Evolutionary conservation across 2,113 vertebrate species (phyloP), one percentile per base, ranked within the genome.

Genomic region (Uropsilus gracilis): DNA sequence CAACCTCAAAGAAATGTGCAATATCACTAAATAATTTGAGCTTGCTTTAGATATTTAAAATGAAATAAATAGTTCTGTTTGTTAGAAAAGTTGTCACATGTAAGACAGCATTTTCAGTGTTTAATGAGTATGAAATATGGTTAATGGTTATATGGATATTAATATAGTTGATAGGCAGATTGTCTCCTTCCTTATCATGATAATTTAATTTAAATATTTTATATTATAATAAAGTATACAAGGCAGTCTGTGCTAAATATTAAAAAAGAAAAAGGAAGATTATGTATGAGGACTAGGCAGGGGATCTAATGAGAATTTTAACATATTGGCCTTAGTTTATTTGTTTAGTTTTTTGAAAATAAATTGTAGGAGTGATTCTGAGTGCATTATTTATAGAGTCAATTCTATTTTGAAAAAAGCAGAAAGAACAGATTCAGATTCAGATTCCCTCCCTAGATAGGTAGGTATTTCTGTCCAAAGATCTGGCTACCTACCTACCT

Each of bases 1-100:
- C 46, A 86, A 42, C n/a, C 0, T 71, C 82, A 89, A 92, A 90
- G 24, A 89, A 76, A 4, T 63, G 17, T 86, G 12, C 1, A 53
- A 10, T 22, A 20, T 94, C n/a, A 83, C 50, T 89, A 89, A 83
- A 92, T 86, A 86, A 57, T 89, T 93, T 63, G 53, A 39, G 75
- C 22, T 63, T 91, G 22, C 46, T 64, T 84, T 44, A 91, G 92
- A 50, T 66, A 94, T 72, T 76, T 81, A 68, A 78, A 87, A 44
- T 32, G 72, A 75, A 16, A 61, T 71, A 39, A 77, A 6, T 18
- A 71, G 28, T 75, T 2, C 18, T 86, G 1, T 80, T 68, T 84
- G 69, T 12, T 34, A 85, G n/a, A n/a, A 82, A 86, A 87, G 72
- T 44, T 37, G 8, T 28, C 39, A 63, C 83, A 7, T 63, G 20